phyloP scores from a whole-genome alignment of 1,140 invertebrate species.

The Drusus annulatus region DNA sequence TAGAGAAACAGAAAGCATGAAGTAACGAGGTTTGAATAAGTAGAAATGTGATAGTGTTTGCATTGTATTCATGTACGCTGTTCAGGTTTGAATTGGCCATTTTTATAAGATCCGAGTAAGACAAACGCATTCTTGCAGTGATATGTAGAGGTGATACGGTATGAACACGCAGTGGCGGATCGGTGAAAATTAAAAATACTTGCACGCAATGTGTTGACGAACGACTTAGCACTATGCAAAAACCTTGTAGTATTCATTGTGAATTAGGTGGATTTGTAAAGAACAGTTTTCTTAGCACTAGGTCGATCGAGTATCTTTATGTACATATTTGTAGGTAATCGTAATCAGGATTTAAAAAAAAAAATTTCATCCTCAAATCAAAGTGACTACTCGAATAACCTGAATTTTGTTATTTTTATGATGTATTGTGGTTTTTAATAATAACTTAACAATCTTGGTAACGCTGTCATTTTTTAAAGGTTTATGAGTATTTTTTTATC shows the following conservation, averaged over 20 bases:
- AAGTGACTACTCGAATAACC: too few species aligned
- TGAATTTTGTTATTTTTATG: too few species aligned
- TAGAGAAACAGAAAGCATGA: slow-evolving; percentile 21
- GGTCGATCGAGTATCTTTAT: too few species aligned
- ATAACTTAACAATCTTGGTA: too few species aligned
- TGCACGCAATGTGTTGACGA: not conserved
- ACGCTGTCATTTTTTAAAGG: too few species aligned
- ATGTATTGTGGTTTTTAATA: too few species aligned
- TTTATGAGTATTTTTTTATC: too few species aligned
- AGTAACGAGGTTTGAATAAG: slow-evolving; percentile 9
- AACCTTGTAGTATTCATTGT: not conserved
- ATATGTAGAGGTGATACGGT: slow-evolving; percentile 33
- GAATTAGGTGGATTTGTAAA: too few species aligned
- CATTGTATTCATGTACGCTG: not conserved
- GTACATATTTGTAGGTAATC: too few species aligned
- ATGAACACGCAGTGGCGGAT: slow-evolving; percentile 1
- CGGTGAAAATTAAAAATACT: not conserved
- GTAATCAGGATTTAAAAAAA: too few species aligned
- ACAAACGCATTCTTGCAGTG: slow-evolving; percentile 28
- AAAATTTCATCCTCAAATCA: too few species aligned
- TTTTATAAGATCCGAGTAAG: not conserved
- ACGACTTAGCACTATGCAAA: not conserved
- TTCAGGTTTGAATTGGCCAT: not conserved
- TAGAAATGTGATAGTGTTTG: not conserved
- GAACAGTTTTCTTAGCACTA: too few species aligned